Base-by-base conservation (phyloP, 2,888 invertebrate genomes). In the Tanytarsus gracilentus region DNA sequence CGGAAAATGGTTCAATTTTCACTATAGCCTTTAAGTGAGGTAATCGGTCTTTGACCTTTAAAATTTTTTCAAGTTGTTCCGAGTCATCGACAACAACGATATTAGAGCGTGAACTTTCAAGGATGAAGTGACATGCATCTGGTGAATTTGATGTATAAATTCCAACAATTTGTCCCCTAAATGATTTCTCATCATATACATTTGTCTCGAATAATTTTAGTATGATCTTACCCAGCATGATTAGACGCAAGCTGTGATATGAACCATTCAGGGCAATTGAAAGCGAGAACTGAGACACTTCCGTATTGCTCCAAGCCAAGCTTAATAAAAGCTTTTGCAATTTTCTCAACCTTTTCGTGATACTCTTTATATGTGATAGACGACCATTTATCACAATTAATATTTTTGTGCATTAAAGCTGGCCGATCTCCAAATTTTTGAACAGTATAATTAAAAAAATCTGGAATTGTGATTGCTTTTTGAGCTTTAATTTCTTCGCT, bases 111-210 rank as follows among this genome's bases (percentile, higher is more conserved):
- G 88, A 87, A 63, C 81, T 82, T 36, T 79, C 72, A n/a, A 88
- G 79, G 66, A 90, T 88, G 72, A 88, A 85, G 67, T 79, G 79
- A 69, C 92, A 92, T 0, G 93, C 88, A 63, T 93, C 92, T 0
- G 89, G 76, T 0, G 88, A 85, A 74, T 94, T 95, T 56, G 94
- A 94, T 4, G 92, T 89, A 74, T 95, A 95, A 69, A 95, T 86
- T 62, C 94, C 94, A 51, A 85, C 84, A 7, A 88, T 85, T 65
- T 88, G 81, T 63, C 91, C 91, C 55, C 87, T 88, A 68, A 33
- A 33, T n/a, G n/a, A 33, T 33, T 33, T 33, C 2, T 11, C 9
- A 33, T 33, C n/a, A 4, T 4, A 11, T 62, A 65, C 23, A 16
- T 25, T 51, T 33, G 9, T 5, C n/a, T 2, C n/a, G 6, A 26